phyloP scores from a whole-genome alignment of 2,113 vertebrate species.

The Garra rufa region DNA sequence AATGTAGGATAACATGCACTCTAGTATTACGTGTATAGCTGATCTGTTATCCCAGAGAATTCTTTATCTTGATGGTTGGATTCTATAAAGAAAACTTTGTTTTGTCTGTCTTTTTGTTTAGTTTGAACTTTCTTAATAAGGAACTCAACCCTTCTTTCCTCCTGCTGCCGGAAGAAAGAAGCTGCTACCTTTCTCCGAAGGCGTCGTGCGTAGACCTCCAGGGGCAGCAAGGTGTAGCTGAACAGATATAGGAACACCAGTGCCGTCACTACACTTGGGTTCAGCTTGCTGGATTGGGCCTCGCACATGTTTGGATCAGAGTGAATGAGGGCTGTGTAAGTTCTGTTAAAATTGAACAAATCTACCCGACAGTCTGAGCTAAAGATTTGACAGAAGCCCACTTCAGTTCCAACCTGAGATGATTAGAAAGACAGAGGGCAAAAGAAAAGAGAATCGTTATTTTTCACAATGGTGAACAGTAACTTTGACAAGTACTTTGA shows the following conservation, averaged over 20 bases:
- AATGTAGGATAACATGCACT: not conserved
- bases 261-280: constrained; percentile 56
- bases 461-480: not conserved
- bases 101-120: constrained; percentile 43
- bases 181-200: constrained; percentile 80
- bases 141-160: constrained; percentile 71
- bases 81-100: constrained; percentile 25
- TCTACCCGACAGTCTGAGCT: constrained; percentile 18
- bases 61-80: not conserved
- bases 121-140: constrained; percentile 58
- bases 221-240: constrained; percentile 75
- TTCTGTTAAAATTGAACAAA: constrained; percentile 59
- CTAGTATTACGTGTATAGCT: not conserved
- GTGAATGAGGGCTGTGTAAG: constrained; percentile 76
- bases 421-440: not conserved
- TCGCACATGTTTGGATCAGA: constrained; percentile 74
- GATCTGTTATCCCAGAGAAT: not conserved
- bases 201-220: constrained; percentile 81
- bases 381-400: not conserved
- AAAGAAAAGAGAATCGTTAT: not conserved
- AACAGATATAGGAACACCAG: constrained; percentile 80
- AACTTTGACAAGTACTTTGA: no score
- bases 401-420: not conserved
- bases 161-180: constrained; percentile 83
- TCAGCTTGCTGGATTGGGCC: constrained; percentile 69